Percentiles rank a stretch among this genome's conserved stretches.
These are phyloP conservation scores for Ochropleura plecta DNA, from an alignment of 2,888 invertebrate species.

Conservation along the genomic window DNA sequence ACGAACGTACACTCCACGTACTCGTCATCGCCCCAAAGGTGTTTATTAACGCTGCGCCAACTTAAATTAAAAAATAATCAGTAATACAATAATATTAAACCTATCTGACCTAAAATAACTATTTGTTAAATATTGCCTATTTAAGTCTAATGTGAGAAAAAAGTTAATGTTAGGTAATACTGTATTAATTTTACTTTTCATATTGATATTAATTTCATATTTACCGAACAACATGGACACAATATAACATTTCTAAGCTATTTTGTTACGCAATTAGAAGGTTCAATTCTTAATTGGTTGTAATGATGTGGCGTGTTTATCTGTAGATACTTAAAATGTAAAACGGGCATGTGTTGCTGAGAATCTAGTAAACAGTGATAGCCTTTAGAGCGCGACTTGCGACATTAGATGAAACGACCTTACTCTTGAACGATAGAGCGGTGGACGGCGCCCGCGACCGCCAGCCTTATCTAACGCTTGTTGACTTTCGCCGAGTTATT, in stretches of 20 bases:
- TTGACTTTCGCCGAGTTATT: constrained; percentile 77
- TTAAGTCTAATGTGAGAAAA: constrained; percentile 11
- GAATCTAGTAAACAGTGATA: constrained; percentile 51
- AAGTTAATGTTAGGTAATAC: not conserved
- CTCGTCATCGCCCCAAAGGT: constrained; percentile 35
- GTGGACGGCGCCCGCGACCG: constrained; percentile 74
- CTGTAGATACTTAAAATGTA: constrained; percentile 11
- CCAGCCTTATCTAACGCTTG: constrained; percentile 80
- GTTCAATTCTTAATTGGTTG: constrained; percentile 2
- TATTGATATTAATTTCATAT: constrained; percentile 6
- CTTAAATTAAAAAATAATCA: constrained; percentile 30
- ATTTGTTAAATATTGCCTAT: constrained; percentile 2
- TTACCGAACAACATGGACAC: not conserved
- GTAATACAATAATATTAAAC: constrained; percentile 21
- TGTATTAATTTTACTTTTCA: not conserved
- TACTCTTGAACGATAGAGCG: constrained; percentile 89
- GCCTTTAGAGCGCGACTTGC: constrained; percentile 64
- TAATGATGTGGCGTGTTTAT: constrained; percentile 12
- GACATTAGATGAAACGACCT: constrained; percentile 81
- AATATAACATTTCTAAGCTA: constrained; percentile 2
- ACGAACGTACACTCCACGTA: constrained; percentile 47
- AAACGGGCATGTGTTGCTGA: constrained; percentile 21
- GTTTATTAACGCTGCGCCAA: constrained; percentile 37
- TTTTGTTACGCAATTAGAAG: constrained; percentile 19
- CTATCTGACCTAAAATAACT: not conserved